Percentiles rank a stretch among this genome's conserved stretches.
These are phyloP conservation scores for Poecilia latipinna DNA, from an alignment of 2,113 vertebrate species.

Conservation along the genomic window DNA sequence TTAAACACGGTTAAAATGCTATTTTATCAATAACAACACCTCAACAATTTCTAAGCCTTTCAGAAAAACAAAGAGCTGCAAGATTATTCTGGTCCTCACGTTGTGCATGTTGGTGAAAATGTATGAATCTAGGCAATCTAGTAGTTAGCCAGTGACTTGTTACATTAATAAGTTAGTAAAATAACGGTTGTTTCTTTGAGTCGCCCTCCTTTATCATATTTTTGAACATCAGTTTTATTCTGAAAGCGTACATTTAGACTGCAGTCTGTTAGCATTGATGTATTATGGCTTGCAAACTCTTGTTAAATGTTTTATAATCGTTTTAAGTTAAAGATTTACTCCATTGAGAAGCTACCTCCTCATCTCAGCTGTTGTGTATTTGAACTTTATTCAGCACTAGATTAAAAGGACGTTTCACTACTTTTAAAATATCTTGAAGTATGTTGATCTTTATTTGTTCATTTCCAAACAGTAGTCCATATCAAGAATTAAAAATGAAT, in stretches of 20 bases:
- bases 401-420: not conserved
- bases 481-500: too few species aligned
- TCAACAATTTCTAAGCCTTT: not conserved
- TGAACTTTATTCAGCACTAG: not conserved
- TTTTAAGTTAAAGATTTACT: conserved; percentile 1
- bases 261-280: not conserved
- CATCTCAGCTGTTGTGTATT: not conserved
- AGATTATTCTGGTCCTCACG: not conserved
- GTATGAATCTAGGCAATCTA: not conserved
- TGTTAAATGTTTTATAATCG: not conserved
- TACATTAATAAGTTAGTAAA: not conserved
- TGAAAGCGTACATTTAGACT: not conserved
- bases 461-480: too few species aligned
- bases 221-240: not conserved
- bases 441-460: too few species aligned
- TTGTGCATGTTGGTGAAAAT: not conserved
- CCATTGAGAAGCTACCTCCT: not conserved
- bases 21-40: not conserved
- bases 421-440: not conserved
- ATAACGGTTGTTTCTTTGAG: not conserved
- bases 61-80: not conserved
- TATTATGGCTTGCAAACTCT: too few species aligned
- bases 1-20: not conserved
- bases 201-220: not conserved
- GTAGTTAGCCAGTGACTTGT: not conserved